Evolutionary conservation across 2,113 vertebrate species (phyloP), one percentile per base, ranked within the genome.

Genomic region (Mastomys coucha): DNA sequence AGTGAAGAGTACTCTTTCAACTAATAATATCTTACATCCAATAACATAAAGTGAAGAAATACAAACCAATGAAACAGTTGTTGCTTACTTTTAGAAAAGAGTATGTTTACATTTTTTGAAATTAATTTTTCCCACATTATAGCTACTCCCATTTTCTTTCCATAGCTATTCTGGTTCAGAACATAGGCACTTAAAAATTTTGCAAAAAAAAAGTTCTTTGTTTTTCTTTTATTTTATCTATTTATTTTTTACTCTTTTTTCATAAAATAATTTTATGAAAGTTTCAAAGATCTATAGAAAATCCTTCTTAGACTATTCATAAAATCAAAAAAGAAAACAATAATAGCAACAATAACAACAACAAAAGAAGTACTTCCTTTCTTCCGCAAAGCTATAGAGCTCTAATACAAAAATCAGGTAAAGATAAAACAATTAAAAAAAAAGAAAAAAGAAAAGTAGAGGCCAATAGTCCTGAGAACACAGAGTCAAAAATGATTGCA

Each of bases 111-210:
- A 97, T 96, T 73, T 26, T 33, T 82, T 51, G 45, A 70, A 97
- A 94, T 97, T 96, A n/a, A 95, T 96, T 95, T 97, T 70, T 77
- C 90, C 94, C 80, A 85, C 63, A 91, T 75, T 56, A 14, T 56
- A 56, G 53, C 14, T 11, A 56, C 53, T 56, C 53, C 13, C 53
- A 56, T 95, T 97, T 97, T 96, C 78, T 72, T 87, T 94, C 84
- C 36, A 77, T 19, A 78, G 72, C 58, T 96, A 91, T 87, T 93
- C 77, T 85, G 80, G 65, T 77, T 92, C 87, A 96, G 75, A 94
- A 88, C 22, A 95, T 70, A 93, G 96, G 45, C 39, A 94, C 93
- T 96, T 85, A 70, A 97, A 96, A 96, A 95, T 91, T 45, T 45
- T 88, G 75, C 85, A 81, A 91, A 92, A 97, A 97, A 85, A 36